Evolutionary conservation across 2,113 vertebrate species (phyloP), one percentile per base, ranked within the genome.

Genomic region (Tringa solitaria): DNA sequence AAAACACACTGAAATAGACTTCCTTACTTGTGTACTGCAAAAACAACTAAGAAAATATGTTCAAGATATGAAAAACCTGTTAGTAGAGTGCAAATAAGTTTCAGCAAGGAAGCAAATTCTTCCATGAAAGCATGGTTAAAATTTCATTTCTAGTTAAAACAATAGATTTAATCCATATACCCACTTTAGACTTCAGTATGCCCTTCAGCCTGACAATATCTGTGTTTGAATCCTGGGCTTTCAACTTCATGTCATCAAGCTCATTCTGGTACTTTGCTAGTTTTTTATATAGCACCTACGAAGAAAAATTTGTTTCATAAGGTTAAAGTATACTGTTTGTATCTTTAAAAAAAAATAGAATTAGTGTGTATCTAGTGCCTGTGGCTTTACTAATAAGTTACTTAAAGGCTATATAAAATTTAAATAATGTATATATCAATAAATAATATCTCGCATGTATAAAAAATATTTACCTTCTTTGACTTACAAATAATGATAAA

Each of bases 161-260:
- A 64, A 45, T 6, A 69, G 16, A 5, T 89, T 86, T 84, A 37
- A 81, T 67, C 60, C 41, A 70, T 50, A 81, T 69, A 96, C 95
- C 41, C 95, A 98, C 98, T 97, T 98, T 98, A 89, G 97, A 93
- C n/a, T 98, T 97, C 56, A 99, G 94, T 77, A 97, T 79, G 87
- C 88, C 94, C 93, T 98, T 98, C 82, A 98, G 72, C 60, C 96
- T 97, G 84, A 93, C 80, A 89, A 97, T 73, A 70, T 97, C 96
- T 84, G 73, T 30, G 37, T 95, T 97, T 60, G 96, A 97, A 89
- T 97, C 85, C 90, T 98, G 97, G 33, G 80, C 94, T 96, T 98
- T 98, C 92, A 97, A 73, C 72, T 98, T 98, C 78, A 92, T 90
- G 54, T 97, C 95, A 88, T 96, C 97, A 93, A 98, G 84, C 33